phyloP scores from a whole-genome alignment of 2,888 invertebrate genomes.

The Choristoneura rosaceana region DNA sequence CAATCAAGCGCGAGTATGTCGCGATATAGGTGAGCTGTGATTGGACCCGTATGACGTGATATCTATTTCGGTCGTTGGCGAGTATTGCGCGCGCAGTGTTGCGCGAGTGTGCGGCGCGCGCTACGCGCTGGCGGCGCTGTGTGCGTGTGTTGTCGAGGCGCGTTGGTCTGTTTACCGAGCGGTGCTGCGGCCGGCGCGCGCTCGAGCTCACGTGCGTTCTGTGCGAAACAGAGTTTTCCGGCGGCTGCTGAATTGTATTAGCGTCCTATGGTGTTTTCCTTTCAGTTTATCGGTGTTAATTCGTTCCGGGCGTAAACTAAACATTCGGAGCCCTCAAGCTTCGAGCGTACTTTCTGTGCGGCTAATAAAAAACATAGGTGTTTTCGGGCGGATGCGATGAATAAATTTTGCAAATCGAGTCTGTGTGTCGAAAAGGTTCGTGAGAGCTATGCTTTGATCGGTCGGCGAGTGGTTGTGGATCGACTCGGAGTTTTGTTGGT shows the following conservation, averaged over 20 bases:
- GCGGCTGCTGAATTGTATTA: slow-evolving; percentile 68
- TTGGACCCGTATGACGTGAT: slow-evolving; percentile 76
- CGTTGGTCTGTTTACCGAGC: slow-evolving; percentile 84
- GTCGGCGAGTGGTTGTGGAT: slow-evolving; percentile 76
- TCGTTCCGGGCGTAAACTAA: slow-evolving; percentile 68
- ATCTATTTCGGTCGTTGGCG: slow-evolving; percentile 73
- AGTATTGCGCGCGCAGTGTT: slow-evolving; percentile 71
- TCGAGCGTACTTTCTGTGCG: slow-evolving; percentile 70
- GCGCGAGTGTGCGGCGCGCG: slow-evolving; percentile 60
- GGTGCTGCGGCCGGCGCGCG: slow-evolving; percentile 85
- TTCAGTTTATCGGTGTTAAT: slow-evolving; percentile 74
- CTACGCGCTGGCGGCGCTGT: slow-evolving; percentile 53
- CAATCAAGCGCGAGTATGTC: slow-evolving; percentile 66
- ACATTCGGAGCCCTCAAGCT: slow-evolving; percentile 61
- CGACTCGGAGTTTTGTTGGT: slow-evolving; percentile 62
- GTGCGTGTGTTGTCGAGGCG: slow-evolving; percentile 79
- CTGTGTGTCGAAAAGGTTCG: slow-evolving; percentile 82
- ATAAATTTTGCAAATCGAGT: slow-evolving; percentile 84
- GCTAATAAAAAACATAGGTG: slow-evolving; percentile 78
- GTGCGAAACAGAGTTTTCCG: slow-evolving; percentile 77
- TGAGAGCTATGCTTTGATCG: slow-evolving; percentile 82
- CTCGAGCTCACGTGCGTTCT: slow-evolving; percentile 86
- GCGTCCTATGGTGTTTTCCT: slow-evolving; percentile 76
- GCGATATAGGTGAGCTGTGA: slow-evolving; percentile 63
- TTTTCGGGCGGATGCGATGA: slow-evolving; percentile 84